phyloP scores from a whole-genome alignment of 2,113 vertebrate genomes.

The Neoarius graeffei region DNA sequence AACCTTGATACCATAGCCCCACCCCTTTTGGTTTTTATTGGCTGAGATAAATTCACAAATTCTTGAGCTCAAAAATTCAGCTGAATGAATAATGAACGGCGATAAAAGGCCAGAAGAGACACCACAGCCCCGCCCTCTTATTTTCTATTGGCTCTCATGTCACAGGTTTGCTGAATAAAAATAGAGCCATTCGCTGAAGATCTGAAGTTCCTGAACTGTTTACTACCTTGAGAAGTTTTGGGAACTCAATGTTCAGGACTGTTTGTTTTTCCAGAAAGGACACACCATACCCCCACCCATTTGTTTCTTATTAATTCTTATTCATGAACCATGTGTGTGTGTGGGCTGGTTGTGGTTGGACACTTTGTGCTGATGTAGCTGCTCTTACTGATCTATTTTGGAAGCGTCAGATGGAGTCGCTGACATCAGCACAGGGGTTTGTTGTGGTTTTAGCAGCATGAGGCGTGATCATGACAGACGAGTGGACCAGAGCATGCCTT shows the following conservation, averaged over 20 bases:
- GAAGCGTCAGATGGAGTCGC: background rate
- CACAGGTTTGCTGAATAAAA: background rate
- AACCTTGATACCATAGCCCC: background rate
- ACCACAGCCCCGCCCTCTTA: background rate
- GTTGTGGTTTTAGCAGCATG: slow-evolving; percentile 6
- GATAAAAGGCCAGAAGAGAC: background rate
- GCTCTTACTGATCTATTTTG: background rate
- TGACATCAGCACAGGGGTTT: background rate
- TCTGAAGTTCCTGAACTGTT: background rate
- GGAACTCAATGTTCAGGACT: background rate
- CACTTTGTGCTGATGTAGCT: background rate
- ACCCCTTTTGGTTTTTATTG: background rate
- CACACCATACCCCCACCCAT: background rate
- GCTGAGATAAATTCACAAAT: background rate
- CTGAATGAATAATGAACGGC: background rate
- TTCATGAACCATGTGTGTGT: too few species aligned
- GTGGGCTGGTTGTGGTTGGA: background rate
- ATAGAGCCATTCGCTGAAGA: background rate
- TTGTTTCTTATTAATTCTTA: background rate
- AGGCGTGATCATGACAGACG: background rate
- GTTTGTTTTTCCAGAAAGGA: background rate
- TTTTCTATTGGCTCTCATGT: background rate
- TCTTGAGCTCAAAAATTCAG: background rate
- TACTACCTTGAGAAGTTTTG: background rate
- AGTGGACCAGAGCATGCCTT: background rate